These are phyloP conservation scores for Dolichomitus sp. DNA, from an alignment of 2,888 invertebrate genomes.

Conservation along the genomic window DNA sequence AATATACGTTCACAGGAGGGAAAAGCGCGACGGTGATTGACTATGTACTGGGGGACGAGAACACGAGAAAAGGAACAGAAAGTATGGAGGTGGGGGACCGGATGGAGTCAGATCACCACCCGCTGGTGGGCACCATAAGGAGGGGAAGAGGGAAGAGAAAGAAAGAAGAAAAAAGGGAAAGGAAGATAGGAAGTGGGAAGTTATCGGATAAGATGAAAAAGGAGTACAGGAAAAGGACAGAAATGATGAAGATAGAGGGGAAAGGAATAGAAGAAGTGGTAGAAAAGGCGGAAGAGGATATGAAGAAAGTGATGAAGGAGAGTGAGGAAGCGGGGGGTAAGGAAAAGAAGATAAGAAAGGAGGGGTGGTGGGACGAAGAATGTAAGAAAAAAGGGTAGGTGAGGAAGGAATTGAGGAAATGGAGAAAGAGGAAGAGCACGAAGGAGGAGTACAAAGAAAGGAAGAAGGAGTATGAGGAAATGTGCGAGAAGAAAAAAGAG, in stretches of 20 bases:
- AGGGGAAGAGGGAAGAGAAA: too few species aligned
- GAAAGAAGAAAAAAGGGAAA: too few species aligned
- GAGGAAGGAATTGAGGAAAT: background rate
- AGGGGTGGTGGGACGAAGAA: background rate
- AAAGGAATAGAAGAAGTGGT: background rate
- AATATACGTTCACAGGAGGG: too few species aligned
- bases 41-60: too few species aligned
- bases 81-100: too few species aligned
- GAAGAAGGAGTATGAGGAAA: background rate
- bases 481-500: too few species aligned
- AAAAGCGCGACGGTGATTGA: too few species aligned
- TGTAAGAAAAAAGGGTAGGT: background rate
- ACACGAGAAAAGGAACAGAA: too few species aligned
- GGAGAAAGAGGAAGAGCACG: background rate
- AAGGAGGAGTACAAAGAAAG: background rate
- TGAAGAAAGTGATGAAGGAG: background rate
- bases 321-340: background rate
- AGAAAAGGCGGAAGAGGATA: background rate
- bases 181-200: too few species aligned
- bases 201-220: background rate
- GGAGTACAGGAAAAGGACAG: background rate
- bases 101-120: too few species aligned
- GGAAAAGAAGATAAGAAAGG: background rate
- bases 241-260: background rate
- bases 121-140: too few species aligned